These are phyloP conservation scores for Coremacera marginata DNA, from an alignment of 2,888 invertebrate species.

Conservation along the genomic window DNA sequence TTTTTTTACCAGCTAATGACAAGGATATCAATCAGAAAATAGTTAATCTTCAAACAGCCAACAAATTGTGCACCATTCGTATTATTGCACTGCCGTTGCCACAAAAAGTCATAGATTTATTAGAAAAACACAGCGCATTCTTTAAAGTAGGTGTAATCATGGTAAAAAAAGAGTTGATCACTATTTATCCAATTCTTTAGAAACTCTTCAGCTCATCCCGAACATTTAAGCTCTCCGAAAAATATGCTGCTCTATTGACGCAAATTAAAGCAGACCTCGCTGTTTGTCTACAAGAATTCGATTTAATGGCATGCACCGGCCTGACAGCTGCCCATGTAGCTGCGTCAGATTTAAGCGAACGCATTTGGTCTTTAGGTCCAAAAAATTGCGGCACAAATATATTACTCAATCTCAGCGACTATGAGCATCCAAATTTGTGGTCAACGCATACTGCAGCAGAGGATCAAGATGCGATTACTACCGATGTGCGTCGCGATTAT, in stretches of 20 bases:
- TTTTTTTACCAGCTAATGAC: constrained; percentile 52
- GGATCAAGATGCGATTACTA: constrained; percentile 44
- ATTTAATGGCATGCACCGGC: constrained; percentile 57
- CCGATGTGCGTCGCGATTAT: constrained; percentile 74
- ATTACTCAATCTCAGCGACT: constrained; percentile 82
- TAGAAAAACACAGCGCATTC: constrained; percentile 80
- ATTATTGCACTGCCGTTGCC: constrained; percentile 86
- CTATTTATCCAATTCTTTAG: constrained; percentile 42
- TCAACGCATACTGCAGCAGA: constrained; percentile 61
- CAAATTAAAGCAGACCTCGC: constrained; percentile 72
- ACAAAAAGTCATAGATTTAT: constrained; percentile 75
- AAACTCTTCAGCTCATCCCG: constrained; percentile 56
- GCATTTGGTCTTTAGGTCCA: constrained; percentile 94
- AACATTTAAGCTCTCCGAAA: constrained; percentile 60
- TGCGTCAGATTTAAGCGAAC: constrained; percentile 71
- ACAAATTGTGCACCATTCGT: constrained; percentile 79
- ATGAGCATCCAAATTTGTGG: constrained; percentile 76
- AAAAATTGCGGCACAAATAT: constrained; percentile 90
- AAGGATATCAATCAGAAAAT: constrained; percentile 72
- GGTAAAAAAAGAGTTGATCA: background rate
- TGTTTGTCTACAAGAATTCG: constrained; percentile 73
- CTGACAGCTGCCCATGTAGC: constrained; percentile 61
- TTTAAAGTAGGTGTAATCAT: constrained; percentile 72
- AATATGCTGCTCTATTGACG: constrained; percentile 53
- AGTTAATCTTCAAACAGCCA: constrained; percentile 76